A percentile compares a stretch with the other conserved stretches of the same genome.
Conservation (phyloP, 2,113 vertebrate genomes). For the Onychostoma macrolepis region DNA sequence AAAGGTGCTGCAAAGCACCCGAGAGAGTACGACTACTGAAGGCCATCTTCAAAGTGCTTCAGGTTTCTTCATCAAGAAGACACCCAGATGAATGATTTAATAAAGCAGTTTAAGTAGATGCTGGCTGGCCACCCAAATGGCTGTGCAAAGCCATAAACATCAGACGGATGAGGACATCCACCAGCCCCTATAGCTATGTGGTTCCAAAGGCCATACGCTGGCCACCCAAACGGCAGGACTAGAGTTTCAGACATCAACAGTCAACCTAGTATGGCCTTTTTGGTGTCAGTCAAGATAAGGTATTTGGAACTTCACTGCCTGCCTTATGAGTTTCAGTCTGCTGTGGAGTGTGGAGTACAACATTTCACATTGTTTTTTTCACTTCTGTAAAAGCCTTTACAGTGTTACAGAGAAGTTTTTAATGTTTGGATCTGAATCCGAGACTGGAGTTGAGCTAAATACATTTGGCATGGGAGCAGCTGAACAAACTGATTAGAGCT, state of each 20-base stretch:
- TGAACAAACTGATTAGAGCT: slow-evolving; percentile 5
- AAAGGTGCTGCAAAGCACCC: background rate
- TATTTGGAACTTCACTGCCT: background rate
- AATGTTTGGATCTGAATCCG: background rate
- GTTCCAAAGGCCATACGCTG: background rate
- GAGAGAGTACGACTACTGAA: background rate
- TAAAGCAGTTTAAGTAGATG: slow-evolving; percentile 12
- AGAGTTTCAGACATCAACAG: background rate
- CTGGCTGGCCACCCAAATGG: slow-evolving; percentile 14
- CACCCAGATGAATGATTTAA: background rate
- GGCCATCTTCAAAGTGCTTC: background rate
- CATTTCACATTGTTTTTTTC: background rate
- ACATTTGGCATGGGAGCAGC: background rate
- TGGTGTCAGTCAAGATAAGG: background rate
- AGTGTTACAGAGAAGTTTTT: background rate
- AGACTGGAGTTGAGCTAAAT: background rate
- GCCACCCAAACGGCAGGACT: slow-evolving; percentile 17
- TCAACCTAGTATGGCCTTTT: background rate
- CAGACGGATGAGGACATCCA: background rate
- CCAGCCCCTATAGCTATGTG: background rate
- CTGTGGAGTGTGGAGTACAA: background rate
- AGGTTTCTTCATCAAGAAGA: slow-evolving; percentile 21
- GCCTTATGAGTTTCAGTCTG: background rate
- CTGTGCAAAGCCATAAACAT: slow-evolving; percentile 7
- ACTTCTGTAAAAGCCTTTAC: background rate